Percentiles rank a stretch among this genome's conserved stretches.
phyloP scores from a whole-genome alignment of 2,113 vertebrate genomes.

The Rhagologus leucostigma region DNA sequence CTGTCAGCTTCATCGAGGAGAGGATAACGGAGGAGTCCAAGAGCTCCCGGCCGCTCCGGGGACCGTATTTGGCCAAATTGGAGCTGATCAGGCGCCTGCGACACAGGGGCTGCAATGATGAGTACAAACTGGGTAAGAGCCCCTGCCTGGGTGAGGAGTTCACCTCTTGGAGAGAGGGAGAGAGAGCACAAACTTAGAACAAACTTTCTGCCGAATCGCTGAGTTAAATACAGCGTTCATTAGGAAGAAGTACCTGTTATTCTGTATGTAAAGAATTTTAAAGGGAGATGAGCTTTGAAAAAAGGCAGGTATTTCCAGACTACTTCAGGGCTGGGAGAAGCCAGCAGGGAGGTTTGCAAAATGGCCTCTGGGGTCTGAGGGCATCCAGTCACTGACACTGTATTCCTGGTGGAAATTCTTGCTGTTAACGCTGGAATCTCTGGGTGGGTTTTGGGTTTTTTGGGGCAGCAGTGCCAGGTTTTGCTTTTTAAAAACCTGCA shows the following conservation, averaged over 20 bases:
- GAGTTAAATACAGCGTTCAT: not conserved
- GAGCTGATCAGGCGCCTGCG: slow-evolving; percentile 88
- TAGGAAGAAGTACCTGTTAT: fast-evolving
- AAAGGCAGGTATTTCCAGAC: not conserved
- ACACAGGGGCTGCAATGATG: slow-evolving; percentile 79
- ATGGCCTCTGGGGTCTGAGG: not conserved
- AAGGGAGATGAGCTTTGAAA: not conserved
- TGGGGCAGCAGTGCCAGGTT: not conserved
- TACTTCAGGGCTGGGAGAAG: not conserved
- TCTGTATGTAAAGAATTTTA: not conserved
- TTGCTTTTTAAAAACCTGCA: not conserved
- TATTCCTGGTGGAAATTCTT: not conserved
- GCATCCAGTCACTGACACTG: not conserved
- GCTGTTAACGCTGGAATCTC: not conserved
- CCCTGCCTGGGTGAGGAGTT: not conserved
- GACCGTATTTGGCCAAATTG: slow-evolving; percentile 88
- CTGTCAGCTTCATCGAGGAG: slow-evolving; percentile 88
- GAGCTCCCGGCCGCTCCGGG: slow-evolving; percentile 83
- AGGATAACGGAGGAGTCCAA: slow-evolving; percentile 81
- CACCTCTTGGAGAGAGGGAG: not conserved
- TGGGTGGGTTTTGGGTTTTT: not conserved
- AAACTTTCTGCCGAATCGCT: not conserved
- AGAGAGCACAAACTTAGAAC: not conserved
- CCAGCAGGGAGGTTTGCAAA: not conserved
- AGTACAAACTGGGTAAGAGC: slow-evolving; percentile 83